Evolutionary conservation across 1,140 invertebrate species (phyloP).

Genomic region (Pseudomyrmex concolor): DNA sequence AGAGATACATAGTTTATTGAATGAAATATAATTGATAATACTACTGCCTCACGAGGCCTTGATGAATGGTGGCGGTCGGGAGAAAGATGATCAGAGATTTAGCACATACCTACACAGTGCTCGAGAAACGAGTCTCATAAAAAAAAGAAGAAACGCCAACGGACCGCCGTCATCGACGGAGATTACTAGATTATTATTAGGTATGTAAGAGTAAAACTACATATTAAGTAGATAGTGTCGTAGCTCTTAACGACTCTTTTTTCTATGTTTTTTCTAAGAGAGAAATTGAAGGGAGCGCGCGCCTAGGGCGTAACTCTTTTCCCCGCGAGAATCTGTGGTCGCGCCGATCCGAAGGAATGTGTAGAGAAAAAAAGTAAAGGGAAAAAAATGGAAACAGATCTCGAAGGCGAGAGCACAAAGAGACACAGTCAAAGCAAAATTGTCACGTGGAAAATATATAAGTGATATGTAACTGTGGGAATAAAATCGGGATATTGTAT

Average conservation of each 20-base stretch:
- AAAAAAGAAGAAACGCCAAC: conserved; percentile 19
- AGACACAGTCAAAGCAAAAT: conserved; percentile 5
- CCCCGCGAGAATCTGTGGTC: conserved; percentile 64
- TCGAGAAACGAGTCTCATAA: conserved; percentile 15
- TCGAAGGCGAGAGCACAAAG: conserved; percentile 23
- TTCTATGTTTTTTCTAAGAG: conserved; percentile 66
- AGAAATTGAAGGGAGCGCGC: conserved; percentile 43
- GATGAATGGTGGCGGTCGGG: conserved; percentile 78
- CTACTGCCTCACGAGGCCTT: conserved; percentile 84
- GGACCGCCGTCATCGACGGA: conserved; percentile 81
- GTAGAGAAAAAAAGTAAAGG: not conserved
- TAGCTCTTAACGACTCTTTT: conserved; percentile 74
- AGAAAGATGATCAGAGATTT: conserved; percentile 1
- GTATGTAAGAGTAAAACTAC: conserved; percentile 74
- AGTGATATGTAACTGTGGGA: conserved; percentile 60
- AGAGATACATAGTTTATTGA: conserved; percentile 72
- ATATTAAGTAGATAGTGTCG: conserved; percentile 70
- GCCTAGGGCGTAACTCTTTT: conserved; percentile 43
- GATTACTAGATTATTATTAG: conserved; percentile 84
- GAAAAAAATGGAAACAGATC: conserved; percentile 8
- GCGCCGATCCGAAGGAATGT: conserved; percentile 62
- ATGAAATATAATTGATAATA: conserved; percentile 78
- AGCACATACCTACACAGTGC: not conserved
- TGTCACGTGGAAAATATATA: conserved; percentile 25
- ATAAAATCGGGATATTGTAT: conserved; percentile 39